Base-by-base conservation (phyloP, 2,888 invertebrate species). In the Cotesia congregata region DNA sequence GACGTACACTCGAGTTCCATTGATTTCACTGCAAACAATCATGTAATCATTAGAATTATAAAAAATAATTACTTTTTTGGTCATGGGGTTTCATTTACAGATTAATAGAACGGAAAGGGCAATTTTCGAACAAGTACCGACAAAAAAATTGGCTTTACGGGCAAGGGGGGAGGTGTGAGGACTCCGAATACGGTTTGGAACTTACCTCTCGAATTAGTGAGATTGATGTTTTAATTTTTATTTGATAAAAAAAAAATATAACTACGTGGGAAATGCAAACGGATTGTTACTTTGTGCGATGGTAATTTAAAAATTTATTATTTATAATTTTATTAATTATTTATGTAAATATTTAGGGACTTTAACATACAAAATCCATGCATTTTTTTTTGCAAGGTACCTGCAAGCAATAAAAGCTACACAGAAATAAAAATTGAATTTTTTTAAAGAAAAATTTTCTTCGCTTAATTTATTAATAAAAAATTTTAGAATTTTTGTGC, bases 11-110 rank as follows among this genome's bases (percentile, higher is more conserved):
- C 78, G 79, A 80, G 78, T 79, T 83, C 82, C 78, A 84, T 84
- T 82, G 84, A 82, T 86, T 87, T 88, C 87, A 88, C 88, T 88
- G 87, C 41, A 88, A 82, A 5, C 5, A 20, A 20, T 30, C 12
- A 70, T 70, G 1, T 69, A 50, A 12, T 50, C 6, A 0, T 50
- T 12, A 50, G 7, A 9, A 50, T 50, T 50, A 7, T 12, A 50
- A 7, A 12, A 12, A 30, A 3, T 3, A 30, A 3, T 30, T 17
- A 17, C 17, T 17, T 17, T 17, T 17, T 17, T 17, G 17, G 17
- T 17, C 17, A 17, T 17, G 17, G 17, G 17, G 17, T 17, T 4
- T 30, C 3, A 30, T 30, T 30, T 30, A 30, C 30, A 30, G 30
- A 30, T 30, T 30, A 30, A 30, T 3, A 30, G 30, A 30, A 30